Base-by-base conservation (phyloP, 2,797 vertebrate genomes). In the Gambelia wislizenii region DNA sequence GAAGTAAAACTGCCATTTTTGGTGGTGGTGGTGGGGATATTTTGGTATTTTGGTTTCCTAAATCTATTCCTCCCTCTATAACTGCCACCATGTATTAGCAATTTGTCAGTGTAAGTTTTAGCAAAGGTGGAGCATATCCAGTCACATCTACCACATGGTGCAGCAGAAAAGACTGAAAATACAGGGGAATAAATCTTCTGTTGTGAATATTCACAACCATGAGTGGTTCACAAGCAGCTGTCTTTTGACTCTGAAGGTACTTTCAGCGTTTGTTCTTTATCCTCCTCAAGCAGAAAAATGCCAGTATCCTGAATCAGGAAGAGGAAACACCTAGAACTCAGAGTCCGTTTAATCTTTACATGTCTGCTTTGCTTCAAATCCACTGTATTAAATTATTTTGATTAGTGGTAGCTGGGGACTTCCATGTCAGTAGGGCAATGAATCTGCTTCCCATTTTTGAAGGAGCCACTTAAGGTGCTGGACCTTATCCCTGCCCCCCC, bases 311-410 rank as follows among this genome's bases (percentile, higher is more conserved):
- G 25, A 84, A 4, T n/a, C 0, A 0, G 39, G 64, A 72, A 39
- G 83, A 89, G 74, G 90, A 74, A 88, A 0, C 4, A 42, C 83
- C 33, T 0, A 1, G 42, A 93, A 76, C 36, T 88, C 69, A 91
- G 16, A 80, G 88, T 70, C 52, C 91, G 77, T 77, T 90, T 64
- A 42, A 64, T 91, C 13, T 61, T 3, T 47, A 75, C 72, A 44
- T 18, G 2, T 56, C 4, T 61, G n/a, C 69, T 25, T 61, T 20
- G 64, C 39, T 79, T 93, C 89, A 89, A 47, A 89, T 12, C 86
- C 36, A 16, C 9, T 89, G 85, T 88, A 85, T 61, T 76, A 14
- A 42, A 88, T 56, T 25, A n/a, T 39, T 25, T 54, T 54, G 6
- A 59, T 22, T 22, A 22, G 49, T 49, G 49, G 49, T 49, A 49